Base-by-base conservation (phyloP, 2,113 vertebrate genomes). In the Leucopsar rothschildi region DNA sequence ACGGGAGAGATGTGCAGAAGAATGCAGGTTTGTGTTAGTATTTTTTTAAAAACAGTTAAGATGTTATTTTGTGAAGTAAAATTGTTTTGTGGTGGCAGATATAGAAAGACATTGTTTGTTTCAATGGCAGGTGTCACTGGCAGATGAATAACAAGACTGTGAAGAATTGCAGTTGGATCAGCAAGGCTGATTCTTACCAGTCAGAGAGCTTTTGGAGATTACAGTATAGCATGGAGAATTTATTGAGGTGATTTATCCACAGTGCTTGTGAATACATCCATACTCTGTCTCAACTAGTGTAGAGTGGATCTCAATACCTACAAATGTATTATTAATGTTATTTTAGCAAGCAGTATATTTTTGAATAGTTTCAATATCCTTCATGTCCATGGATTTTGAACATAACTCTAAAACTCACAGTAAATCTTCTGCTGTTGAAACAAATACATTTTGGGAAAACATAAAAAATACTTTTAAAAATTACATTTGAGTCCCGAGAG, bases 291-390 rank as follows among this genome's bases (percentile, higher is more conserved):
- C 61, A 55, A 23, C 75, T 70, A 66, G 84, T 92, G 71, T 33
- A 92, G 84, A 93, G 69, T 25, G 3, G 39, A 39, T 88, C 65
- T 95, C 92, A 63, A 28, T 88, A 86, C 40, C 91, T 94, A 72
- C 57, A 97, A 75, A 93, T 95, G 60, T 91, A 90, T 97, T 97
- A 95, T 97, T 98, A 95, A 97, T 94, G 88, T 89, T 85, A 73
- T 80, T 96, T 95, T 84, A 73, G 40, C 95, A 96, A 96, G 86
- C 77, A 88, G 16, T 90, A 49, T 1, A 0, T 55, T 92, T 90
- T 93, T 89, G 40, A 61, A 16, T 88, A 40, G n/a, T 83, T 95
- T 87, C 85, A 78, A 20, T 65, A 61, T 95, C 91, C 71, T 87
- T 95, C 7, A 3, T 42, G 15, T 82, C 89, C 50, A 21, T 39